phyloP scores from a whole-genome alignment of 2,888 invertebrate genomes.

The Tiliacea aurago region DNA sequence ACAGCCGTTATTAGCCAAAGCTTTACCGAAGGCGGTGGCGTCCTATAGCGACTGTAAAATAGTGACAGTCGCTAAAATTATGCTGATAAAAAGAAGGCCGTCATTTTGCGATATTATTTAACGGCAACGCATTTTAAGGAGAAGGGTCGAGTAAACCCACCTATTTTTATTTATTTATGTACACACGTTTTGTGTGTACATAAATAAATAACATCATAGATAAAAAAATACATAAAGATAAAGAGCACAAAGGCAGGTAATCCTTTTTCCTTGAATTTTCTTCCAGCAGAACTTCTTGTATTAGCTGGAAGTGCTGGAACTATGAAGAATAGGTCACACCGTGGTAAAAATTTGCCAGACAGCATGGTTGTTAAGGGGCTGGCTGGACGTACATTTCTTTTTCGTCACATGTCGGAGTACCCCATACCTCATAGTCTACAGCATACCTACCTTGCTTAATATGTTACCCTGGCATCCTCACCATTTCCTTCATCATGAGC shows the following conservation, averaged over 20 bases:
- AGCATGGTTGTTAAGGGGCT: background rate
- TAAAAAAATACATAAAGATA: background rate
- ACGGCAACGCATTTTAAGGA: too few species aligned
- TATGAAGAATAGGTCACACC: background rate
- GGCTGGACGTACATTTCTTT: too few species aligned
- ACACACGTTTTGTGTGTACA: too few species aligned
- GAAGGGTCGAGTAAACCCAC: background rate
- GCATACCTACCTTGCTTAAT: background rate
- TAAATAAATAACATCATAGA: background rate
- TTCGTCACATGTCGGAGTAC: background rate
- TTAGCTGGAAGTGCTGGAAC: too few species aligned
- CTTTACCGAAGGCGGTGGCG: background rate
- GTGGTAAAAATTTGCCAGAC: background rate
- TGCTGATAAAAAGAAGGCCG: background rate
- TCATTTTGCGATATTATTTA: background rate
- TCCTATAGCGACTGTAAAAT: background rate
- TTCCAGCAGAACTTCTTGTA: too few species aligned
- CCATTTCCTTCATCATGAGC: conserved; percentile 84
- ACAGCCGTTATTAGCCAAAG: background rate
- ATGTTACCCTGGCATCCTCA: conserved; percentile 53
- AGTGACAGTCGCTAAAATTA: background rate
- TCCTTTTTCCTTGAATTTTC: background rate
- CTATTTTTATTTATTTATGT: background rate
- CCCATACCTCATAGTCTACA: background rate
- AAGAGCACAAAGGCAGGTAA: background rate